Evolutionary conservation across 2,113 vertebrate species (phyloP).

Genomic region (Cyanocitta stelleri): DNA sequence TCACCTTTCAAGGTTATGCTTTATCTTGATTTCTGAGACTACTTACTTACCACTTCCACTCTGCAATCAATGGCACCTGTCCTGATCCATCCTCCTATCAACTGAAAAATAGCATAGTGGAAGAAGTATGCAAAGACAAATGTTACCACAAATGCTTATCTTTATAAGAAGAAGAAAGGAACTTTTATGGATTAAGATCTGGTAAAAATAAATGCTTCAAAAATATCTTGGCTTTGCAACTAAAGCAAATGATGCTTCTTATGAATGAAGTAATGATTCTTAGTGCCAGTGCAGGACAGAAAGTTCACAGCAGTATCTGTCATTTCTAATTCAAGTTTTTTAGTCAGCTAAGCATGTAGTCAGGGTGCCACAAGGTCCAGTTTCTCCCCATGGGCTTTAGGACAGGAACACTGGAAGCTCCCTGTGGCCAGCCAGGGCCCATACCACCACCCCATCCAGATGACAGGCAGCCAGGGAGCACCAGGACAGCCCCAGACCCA

Average conservation of each 20-base stretch:
- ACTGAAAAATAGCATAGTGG: background rate
- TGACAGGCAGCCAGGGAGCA: rapidly evolving
- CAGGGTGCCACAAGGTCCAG: background rate
- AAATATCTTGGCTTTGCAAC: background rate
- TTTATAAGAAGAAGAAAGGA: background rate
- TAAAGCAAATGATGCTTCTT: background rate
- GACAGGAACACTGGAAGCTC: rapidly evolving
- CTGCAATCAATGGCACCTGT: background rate
- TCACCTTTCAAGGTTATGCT: background rate
- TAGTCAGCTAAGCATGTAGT: background rate
- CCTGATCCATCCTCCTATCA: background rate
- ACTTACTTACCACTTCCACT: background rate
- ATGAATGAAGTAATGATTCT: background rate
- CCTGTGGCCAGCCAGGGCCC: background rate
- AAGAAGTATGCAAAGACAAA: background rate
- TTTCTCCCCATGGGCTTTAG: background rate
- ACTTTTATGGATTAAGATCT: background rate
- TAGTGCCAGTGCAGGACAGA: background rate
- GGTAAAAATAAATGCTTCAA: background rate
- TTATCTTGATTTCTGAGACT: background rate
- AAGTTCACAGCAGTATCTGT: background rate
- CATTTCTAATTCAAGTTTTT: background rate
- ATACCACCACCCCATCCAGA: background rate
- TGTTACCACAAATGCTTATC: background rate
- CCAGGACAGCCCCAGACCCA: background rate